A percentile compares a stretch with the other conserved stretches of the same genome.
phyloP scores from a whole-genome alignment of 2,113 vertebrate genomes.

The Sorex araneus region DNA sequence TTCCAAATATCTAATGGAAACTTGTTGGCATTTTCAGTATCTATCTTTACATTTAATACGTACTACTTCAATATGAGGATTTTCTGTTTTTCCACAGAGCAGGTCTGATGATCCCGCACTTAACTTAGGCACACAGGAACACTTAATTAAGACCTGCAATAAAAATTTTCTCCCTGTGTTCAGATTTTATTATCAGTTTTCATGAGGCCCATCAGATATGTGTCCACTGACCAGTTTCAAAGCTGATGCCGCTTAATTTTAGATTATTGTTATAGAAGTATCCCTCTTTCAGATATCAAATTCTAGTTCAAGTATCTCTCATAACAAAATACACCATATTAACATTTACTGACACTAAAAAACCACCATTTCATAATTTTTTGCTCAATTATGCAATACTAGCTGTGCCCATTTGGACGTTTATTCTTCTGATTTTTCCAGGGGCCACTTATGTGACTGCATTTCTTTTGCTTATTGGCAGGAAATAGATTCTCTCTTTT shows the following conservation, averaged over 20 bases:
- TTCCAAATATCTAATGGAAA: neutral
- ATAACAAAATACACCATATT: neutral
- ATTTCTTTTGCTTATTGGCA: neutral
- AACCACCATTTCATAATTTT: neutral
- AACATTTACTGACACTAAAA: neutral
- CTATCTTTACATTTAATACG: neutral
- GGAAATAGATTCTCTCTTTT: accelerated
- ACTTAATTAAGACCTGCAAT: neutral
- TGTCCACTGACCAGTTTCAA: neutral
- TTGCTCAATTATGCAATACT: neutral
- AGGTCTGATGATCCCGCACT: neutral
- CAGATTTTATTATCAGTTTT: neutral
- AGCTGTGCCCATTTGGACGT: neutral
- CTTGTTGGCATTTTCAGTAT: neutral
- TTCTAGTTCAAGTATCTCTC: neutral
- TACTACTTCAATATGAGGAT: neutral
- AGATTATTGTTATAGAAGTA: neutral
- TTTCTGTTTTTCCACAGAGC: neutral
- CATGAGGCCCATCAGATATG: neutral
- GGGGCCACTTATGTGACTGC: no score
- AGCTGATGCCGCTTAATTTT: neutral
- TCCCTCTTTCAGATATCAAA: neutral
- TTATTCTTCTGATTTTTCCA: neutral
- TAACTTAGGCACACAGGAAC: neutral
- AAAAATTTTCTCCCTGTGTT: neutral